phyloP scores from a whole-genome alignment of 2,888 invertebrate genomes.

The Serripes groenlandicus region DNA sequence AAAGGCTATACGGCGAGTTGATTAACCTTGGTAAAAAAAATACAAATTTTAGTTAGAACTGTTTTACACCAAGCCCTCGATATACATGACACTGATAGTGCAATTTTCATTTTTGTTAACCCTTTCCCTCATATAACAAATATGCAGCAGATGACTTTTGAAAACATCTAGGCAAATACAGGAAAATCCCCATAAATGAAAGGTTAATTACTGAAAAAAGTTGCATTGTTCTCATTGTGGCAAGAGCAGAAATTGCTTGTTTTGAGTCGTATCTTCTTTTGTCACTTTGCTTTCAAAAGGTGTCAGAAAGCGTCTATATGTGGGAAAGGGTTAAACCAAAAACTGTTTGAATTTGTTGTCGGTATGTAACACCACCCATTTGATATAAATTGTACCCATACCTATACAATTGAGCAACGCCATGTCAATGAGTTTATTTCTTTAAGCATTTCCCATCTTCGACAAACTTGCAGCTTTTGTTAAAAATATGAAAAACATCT shows the following conservation, averaged over 20 bases:
- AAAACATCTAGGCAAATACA: not conserved
- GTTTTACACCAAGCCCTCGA: not conserved
- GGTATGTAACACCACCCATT: too few relatives aligned
- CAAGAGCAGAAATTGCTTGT: not conserved
- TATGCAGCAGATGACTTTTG: not conserved
- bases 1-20: not conserved
- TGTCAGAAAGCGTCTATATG: too few relatives aligned
- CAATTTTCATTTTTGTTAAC: not conserved
- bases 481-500: too few relatives aligned
- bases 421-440: too few relatives aligned
- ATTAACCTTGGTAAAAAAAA: not conserved
- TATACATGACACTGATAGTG: not conserved
- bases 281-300: not conserved
- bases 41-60: not conserved
- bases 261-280: not conserved
- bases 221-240: too few relatives aligned
- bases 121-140: not conserved
- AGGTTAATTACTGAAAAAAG: not conserved
- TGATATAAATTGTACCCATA: too few relatives aligned
- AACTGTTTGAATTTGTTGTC: too few relatives aligned
- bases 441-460: too few relatives aligned
- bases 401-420: too few relatives aligned
- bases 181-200: not conserved
- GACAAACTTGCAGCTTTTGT: too few relatives aligned
- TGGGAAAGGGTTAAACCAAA: too few relatives aligned